Evolutionary conservation across 1,140 invertebrate species (phyloP).

Genomic region (roundworm (Caenorhabditis elegans)): DNA sequence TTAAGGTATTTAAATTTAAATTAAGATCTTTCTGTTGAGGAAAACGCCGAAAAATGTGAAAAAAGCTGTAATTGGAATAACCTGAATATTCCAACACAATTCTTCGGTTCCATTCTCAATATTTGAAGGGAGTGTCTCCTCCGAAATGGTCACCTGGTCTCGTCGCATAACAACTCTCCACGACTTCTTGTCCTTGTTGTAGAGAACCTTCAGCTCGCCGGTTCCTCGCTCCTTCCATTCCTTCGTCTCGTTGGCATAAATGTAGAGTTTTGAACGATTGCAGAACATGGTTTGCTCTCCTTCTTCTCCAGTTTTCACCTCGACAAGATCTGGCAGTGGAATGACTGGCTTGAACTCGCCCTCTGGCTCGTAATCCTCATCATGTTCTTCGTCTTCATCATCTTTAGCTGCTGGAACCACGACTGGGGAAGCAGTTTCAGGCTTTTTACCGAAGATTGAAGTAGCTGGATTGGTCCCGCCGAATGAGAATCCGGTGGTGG

Average conservation of each 20-base stretch:
- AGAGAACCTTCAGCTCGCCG: slow-evolving; percentile 67
- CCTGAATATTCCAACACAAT: background rate
- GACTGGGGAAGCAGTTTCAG: slow-evolving; percentile 24
- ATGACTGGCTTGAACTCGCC: slow-evolving; percentile 69
- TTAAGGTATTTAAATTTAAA: too few relatives aligned
- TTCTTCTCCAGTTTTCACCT: slow-evolving; percentile 62
- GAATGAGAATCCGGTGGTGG: background rate
- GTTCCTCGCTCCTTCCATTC: slow-evolving; percentile 70
- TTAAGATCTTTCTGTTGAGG: too few relatives aligned
- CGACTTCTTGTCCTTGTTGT: slow-evolving; percentile 14
- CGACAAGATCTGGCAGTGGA: slow-evolving; percentile 67
- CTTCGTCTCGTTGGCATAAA: slow-evolving; percentile 53
- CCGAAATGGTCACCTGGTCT: slow-evolving; percentile 36
- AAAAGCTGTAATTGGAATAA: background rate
- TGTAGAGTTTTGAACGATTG: slow-evolving; percentile 56
- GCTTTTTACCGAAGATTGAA: slow-evolving; percentile 2
- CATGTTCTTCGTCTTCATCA: slow-evolving; percentile 54
- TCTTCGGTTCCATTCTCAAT: background rate
- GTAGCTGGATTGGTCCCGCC: background rate
- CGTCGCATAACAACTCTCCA: slow-evolving; percentile 37
- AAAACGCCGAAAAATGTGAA: background rate
- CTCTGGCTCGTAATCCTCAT: slow-evolving; percentile 67
- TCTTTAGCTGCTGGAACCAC: background rate
- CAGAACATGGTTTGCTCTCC: slow-evolving; percentile 57
- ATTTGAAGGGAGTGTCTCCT: background rate